A percentile compares a stretch with the other conserved stretches of the same genome.
phyloP scores from a whole-genome alignment of 2,888 invertebrate species.

The Epistrophella euchroma region DNA sequence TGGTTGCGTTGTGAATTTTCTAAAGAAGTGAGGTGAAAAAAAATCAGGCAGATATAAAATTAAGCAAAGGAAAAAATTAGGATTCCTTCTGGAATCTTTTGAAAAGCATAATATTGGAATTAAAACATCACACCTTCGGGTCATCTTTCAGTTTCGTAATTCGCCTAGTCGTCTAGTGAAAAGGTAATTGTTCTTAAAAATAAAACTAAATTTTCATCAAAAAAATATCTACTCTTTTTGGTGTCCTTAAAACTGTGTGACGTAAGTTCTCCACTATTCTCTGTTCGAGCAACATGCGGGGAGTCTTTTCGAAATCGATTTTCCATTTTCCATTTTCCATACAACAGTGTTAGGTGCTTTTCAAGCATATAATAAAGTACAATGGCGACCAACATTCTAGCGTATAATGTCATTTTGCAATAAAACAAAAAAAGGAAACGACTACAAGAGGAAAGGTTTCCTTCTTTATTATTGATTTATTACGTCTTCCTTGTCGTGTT shows the following conservation, averaged over 20 bases:
- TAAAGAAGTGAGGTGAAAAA: constrained; percentile 60
- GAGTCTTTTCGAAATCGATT: constrained; percentile 59
- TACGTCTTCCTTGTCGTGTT: constrained; percentile 29
- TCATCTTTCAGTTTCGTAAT: constrained; percentile 24
- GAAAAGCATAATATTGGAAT: constrained; percentile 57
- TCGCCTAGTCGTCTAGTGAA: constrained; percentile 70
- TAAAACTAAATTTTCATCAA: neutral
- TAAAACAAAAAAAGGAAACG: constrained; percentile 48
- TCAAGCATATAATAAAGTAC: constrained; percentile 38
- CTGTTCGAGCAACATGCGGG: constrained; percentile 7
- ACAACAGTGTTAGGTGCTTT: constrained; percentile 31
- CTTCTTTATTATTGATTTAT: constrained; percentile 60
- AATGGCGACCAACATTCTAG: constrained; percentile 74
- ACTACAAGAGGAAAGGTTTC: constrained; percentile 45
- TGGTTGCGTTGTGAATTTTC: constrained; percentile 61
- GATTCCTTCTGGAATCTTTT: constrained; percentile 55
- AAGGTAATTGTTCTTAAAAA: constrained; percentile 49
- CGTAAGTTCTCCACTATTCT: constrained; percentile 58
- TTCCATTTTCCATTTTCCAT: constrained; percentile 51
- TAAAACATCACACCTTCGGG: constrained; percentile 41
- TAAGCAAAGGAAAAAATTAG: constrained; percentile 26
- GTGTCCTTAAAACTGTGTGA: constrained; percentile 53
- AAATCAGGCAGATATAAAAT: constrained; percentile 12
- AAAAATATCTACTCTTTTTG: constrained; percentile 27
- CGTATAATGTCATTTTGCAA: constrained; percentile 67